phyloP scores from a whole-genome alignment of 2,888 invertebrate genomes.

The Linnaemya tessellans region DNA sequence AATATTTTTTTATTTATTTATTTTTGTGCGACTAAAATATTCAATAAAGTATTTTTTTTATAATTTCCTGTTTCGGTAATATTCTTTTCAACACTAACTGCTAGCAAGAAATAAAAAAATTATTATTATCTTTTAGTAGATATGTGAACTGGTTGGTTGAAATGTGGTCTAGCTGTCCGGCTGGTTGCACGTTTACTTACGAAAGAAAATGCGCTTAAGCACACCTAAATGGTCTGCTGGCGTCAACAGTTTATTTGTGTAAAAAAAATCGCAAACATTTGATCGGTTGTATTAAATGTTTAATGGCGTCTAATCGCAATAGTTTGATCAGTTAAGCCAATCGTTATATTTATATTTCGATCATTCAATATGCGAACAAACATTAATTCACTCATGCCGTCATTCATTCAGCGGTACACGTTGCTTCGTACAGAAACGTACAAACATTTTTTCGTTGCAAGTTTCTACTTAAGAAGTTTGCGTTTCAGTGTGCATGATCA shows the following conservation, averaged over 20 bases:
- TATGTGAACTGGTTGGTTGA: conserved; percentile 24
- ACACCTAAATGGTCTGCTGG: conserved; percentile 60
- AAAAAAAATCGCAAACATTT: conserved; percentile 25
- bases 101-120: conserved; percentile 49
- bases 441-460: conserved; percentile 44
- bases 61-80: conserved; percentile 66
- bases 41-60: conserved; percentile 21
- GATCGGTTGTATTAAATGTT: conserved; percentile 55
- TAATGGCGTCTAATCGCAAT: conserved; percentile 68
- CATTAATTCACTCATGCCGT: conserved; percentile 39
- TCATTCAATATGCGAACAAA: conserved; percentile 54
- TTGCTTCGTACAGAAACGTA: conserved; percentile 19
- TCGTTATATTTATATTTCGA: conserved; percentile 65
- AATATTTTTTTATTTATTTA: conserved; percentile 27
- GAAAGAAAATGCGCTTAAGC: conserved; percentile 41
- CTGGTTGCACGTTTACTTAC: conserved; percentile 20
- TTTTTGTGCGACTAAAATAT: conserved; percentile 33
- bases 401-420: conserved; percentile 38
- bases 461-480: conserved; percentile 9
- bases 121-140: conserved; percentile 10
- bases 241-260: conserved; percentile 58
- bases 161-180: background rate
- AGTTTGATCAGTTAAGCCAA: conserved; percentile 68
- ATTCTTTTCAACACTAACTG: conserved; percentile 46
- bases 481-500: background rate